phyloP scores from a whole-genome alignment of 1,140 invertebrate genomes.

The Drosophila suzukii region DNA sequence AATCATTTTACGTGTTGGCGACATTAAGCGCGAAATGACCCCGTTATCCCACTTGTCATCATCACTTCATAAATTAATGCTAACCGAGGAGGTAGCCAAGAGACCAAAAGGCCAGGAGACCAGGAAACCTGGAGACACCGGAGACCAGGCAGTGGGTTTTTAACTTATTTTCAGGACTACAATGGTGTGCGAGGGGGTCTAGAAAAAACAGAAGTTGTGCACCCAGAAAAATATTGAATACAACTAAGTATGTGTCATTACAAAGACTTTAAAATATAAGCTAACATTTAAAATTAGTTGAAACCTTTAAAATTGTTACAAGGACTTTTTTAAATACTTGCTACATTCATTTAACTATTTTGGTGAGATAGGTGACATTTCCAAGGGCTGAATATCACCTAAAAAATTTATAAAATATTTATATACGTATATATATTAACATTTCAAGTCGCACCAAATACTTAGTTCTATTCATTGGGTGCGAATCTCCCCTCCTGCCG shows the following conservation, averaged over 20 bases:
- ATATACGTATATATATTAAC: no score
- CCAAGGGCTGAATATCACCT: no score
- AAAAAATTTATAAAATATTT: no score
- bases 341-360: no score
- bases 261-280: no score
- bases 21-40: slow-evolving; percentile 84
- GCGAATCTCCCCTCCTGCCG: not conserved
- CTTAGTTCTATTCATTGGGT: not conserved
- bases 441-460: not conserved
- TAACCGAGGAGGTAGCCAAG: slow-evolving; percentile 45
- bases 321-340: no score
- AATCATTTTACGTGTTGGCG: slow-evolving; percentile 84
- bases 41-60: slow-evolving; percentile 84
- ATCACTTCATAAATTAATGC: slow-evolving; percentile 84
- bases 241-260: no score
- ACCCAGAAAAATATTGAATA: not conserved
- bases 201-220: slow-evolving; percentile 40
- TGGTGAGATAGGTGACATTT: no score
- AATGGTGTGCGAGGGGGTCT: not conserved
- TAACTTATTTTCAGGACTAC: slow-evolving; percentile 17
- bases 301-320: no score
- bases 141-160: slow-evolving; percentile 27
- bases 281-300: no score
- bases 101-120: no score
- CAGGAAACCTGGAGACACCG: slow-evolving; percentile 5